Evolutionary conservation across 2,888 invertebrate genomes (phyloP), one percentile per base, ranked within the genome.

Genomic region (Hipparchia sbordonii): DNA sequence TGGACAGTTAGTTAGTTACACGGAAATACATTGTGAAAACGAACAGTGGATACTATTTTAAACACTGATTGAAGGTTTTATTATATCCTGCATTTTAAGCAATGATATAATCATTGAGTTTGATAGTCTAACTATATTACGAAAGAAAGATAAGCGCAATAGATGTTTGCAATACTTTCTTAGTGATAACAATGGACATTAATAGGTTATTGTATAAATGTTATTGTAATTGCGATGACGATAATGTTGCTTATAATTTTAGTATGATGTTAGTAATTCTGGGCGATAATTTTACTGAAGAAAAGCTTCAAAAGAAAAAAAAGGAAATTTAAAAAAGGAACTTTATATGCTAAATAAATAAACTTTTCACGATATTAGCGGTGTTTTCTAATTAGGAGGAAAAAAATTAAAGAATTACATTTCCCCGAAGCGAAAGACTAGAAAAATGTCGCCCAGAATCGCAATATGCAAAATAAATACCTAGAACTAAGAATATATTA

Each of bases 111-210:
- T 63, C 48, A 63, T 23, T 63, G 2, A n/a, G 8, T 13, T 62
- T 13, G 13, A n/a, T 39, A 39, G 39, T 2, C 23, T 23, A 23
- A 23, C 2, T 61, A 33, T 52, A 39, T 51, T 67, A 46, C 54
- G 23, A 45, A n/a, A 62, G 10, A 13, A 51, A 7, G 10, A 51
- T 59, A 52, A 12, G n/a, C 46, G 52, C 51, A 59, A 52, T 45
- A 2, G 7, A 13, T 59, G 52, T 66, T 23, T 60, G 57, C 23
- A 71, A 65, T 57, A 33, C 33, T 48, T 56, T 45, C 10, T 59
- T 61, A 69, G 69, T 69, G 69, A 62, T 69, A 69, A 52, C 2
- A 62, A 52, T 69, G 69, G 69, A 69, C 69, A 69, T 69, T 69
- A 69, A 69, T 69, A 69, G 69, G 39, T 60, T 67, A 67, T 56